Evolutionary conservation across 1,140 invertebrate genomes (phyloP).

Genomic region (Luehdorfia chinensis): DNA sequence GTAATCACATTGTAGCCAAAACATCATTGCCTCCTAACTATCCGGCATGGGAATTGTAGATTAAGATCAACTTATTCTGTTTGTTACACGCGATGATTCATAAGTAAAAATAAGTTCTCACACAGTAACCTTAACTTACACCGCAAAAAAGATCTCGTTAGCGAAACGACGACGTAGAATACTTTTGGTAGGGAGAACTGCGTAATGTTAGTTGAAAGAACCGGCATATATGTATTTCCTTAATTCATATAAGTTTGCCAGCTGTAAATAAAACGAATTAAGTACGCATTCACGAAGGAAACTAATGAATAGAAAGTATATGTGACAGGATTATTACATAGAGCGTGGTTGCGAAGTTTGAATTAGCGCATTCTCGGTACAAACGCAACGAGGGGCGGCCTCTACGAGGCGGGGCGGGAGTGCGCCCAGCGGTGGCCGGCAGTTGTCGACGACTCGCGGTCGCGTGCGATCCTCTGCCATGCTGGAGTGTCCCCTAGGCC

Average conservation of each 20-base stretch:
- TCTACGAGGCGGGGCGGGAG: slow-evolving; percentile 37
- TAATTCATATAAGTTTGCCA: not conserved
- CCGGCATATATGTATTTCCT: not conserved
- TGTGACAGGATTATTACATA: not conserved
- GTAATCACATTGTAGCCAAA: too few species aligned
- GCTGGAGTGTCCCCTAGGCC: slow-evolving; percentile 64
- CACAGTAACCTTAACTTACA: too few species aligned
- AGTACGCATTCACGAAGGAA: slow-evolving; percentile 1
- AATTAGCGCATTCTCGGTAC: slow-evolving; percentile 47
- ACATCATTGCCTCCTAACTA: not conserved
- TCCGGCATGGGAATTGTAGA: slow-evolving; percentile 9
- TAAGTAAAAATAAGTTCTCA: too few species aligned
- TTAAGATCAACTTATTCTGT: slow-evolving; percentile 5
- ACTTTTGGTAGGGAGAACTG: too few species aligned
- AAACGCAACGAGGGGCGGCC: slow-evolving; percentile 34
- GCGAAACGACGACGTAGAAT: too few species aligned
- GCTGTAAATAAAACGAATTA: too few species aligned
- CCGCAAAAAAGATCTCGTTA: too few species aligned
- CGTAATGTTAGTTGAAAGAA: too few species aligned
- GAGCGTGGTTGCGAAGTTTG: slow-evolving; percentile 38
- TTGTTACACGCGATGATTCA: not conserved
- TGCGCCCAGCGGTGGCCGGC: slow-evolving; percentile 37
- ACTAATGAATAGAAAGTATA: slow-evolving; percentile 11
- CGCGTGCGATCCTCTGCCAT: slow-evolving; percentile 64
- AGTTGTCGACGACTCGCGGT: slow-evolving; percentile 60